A percentile compares a stretch with the other conserved stretches of the same genome.
phyloP scores from a whole-genome alignment of 2,888 invertebrate species.

The Drosophila nr. fundita region DNA sequence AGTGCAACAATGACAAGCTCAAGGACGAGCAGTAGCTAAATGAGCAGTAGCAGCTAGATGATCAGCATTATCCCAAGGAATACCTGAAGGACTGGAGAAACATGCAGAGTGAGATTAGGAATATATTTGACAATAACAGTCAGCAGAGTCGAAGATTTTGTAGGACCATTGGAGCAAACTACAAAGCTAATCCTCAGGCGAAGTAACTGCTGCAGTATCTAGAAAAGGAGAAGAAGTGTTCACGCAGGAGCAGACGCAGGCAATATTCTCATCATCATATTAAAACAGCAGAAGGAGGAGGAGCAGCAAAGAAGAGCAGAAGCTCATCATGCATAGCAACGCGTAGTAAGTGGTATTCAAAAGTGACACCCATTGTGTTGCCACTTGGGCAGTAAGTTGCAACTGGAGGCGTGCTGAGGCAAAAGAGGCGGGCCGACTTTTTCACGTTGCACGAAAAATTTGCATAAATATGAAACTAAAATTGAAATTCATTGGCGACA shows the following conservation, averaged over 20 bases:
- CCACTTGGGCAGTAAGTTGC: slow-evolving; percentile 15
- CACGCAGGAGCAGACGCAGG: neutral
- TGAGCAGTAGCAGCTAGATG: neutral
- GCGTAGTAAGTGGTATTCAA: slow-evolving; percentile 5
- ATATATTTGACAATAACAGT: neutral
- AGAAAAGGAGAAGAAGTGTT: neutral
- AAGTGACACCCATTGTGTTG: slow-evolving; percentile 54
- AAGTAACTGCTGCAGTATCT: neutral
- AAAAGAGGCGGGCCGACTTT: neutral
- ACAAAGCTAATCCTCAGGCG: neutral
- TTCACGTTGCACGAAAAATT: slow-evolving; percentile 43
- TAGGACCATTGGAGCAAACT: neutral
- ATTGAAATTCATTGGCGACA: slow-evolving; percentile 77
- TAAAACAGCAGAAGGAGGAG: neutral
- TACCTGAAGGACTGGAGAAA: neutral
- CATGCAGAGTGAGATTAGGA: neutral
- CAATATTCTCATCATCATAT: neutral
- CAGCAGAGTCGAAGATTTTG: neutral
- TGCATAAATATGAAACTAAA: slow-evolving; percentile 81
- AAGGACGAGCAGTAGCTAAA: neutral
- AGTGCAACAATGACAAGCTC: neutral
- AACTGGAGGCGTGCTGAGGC: neutral
- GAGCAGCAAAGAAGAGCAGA: neutral
- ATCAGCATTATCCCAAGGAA: neutral
- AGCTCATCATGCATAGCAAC: neutral